Base-by-base conservation (phyloP, 2,888 invertebrate species). In the Creontiades dilutus region DNA sequence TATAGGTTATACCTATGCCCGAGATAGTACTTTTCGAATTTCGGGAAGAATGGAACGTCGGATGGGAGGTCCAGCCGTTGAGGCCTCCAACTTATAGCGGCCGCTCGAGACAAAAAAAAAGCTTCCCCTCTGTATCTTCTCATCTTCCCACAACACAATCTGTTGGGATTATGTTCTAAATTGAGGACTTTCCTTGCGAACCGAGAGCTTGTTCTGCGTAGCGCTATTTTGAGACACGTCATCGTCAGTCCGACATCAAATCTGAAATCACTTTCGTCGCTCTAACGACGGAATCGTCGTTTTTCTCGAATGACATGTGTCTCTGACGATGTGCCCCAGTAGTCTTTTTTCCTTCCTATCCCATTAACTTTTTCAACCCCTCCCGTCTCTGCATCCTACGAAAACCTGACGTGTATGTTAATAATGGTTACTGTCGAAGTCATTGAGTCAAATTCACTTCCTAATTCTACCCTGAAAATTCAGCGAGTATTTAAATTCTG, bases 61-160 rank as follows among this genome's bases (percentile, higher is more conserved):
- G 37, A 28, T n/a, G 75, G 75, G 75, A 14, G 75, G 75, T 19
- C 28, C 75, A 13, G 0, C n/a, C n/a, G 75, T 75, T 5, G 75
- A 28, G 75, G 75, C 28, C 75, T 75, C 75, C 75, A 1, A 52
- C 52, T 52, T 52, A 12, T 13, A 12, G 52, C 52, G 52, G 11
- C 75, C 28, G 23, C 75, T n/a, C 75, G 28, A 19, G 75, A 28
- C 75, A 75, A 75, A 13, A 75, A 75, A 75, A 14, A 75, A 19
- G 14, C 52, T 52, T 16, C 52, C 52, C 52, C 75, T 75, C 75
- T 7, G 75, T 19, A 7, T 75, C 75, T 75, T 13, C 23, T 28
- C 23, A 75, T 75, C 75, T 75, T 75, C 75, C 75, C 75, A 75
- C 75, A 19, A 75, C n/a, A 19, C 75, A 75, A 75, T 75, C 75